Conservation (phyloP, 2,888 invertebrate genomes). For the Sabatieria punctata region DNA sequence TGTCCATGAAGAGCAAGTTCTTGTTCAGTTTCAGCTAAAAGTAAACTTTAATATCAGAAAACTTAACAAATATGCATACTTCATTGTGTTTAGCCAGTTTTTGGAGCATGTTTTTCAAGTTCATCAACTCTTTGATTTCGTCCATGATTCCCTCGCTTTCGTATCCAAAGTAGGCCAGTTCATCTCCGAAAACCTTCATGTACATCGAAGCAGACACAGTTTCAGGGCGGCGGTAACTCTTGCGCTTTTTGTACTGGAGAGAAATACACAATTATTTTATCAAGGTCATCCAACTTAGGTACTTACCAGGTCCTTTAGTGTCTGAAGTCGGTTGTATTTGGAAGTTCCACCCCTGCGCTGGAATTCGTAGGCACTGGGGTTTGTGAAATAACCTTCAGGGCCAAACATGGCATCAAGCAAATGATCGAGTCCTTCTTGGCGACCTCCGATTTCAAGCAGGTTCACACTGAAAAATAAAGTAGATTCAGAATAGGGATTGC, state of each 20-base stretch:
- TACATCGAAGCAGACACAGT: slow-evolving; percentile 47
- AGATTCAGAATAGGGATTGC: background rate
- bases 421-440: slow-evolving; percentile 70
- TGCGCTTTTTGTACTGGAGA: too few species aligned
- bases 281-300: too few species aligned
- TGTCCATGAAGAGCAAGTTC: slow-evolving; percentile 66
- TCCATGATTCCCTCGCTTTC: slow-evolving; percentile 39
- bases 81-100: slow-evolving; percentile 51
- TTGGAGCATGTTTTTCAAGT: slow-evolving; percentile 43
- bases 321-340: background rate
- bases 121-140: background rate
- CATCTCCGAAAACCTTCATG: slow-evolving; percentile 73
- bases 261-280: too few species aligned
- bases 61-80: background rate
- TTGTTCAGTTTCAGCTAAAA: slow-evolving; percentile 39
- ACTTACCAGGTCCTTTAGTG: slow-evolving; percentile 3
- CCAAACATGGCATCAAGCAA: slow-evolving; percentile 67
- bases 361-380: slow-evolving; percentile 15
- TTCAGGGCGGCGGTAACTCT: too few species aligned
- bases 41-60: background rate
- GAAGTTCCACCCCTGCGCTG: background rate
- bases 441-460: slow-evolving; percentile 46
- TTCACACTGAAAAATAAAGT: slow-evolving; percentile 22
- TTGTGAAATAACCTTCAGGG: slow-evolving; percentile 51
- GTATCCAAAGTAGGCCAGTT: slow-evolving; percentile 41